Evolutionary conservation across 2,888 invertebrate genomes (phyloP).

Genomic region (Osmoderma eremita): DNA sequence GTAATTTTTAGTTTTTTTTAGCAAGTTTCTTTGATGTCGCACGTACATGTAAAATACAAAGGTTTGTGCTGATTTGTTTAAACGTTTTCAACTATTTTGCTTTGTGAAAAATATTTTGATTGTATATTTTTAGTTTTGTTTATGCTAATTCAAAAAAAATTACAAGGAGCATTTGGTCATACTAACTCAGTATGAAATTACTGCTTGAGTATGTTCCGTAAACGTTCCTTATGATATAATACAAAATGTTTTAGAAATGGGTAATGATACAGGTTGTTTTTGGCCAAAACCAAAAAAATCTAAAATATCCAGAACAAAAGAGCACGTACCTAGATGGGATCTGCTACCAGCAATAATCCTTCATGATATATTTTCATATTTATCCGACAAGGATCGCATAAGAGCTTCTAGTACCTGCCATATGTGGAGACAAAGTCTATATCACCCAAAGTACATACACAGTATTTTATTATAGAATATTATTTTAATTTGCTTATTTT

Average conservation of each 20-base stretch:
- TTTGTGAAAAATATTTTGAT: not conserved
- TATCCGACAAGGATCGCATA: constrained; percentile 58
- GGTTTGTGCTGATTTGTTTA: constrained; percentile 13
- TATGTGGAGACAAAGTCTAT: constrained; percentile 61
- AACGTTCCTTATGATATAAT: not conserved
- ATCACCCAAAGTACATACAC: constrained; percentile 60
- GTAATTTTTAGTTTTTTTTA: constrained; percentile 45
- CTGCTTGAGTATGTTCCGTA: constrained; percentile 2
- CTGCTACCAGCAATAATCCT: constrained; percentile 60
- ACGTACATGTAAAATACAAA: constrained; percentile 47
- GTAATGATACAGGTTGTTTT: constrained; percentile 57
- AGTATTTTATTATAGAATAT: not conserved
- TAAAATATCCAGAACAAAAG: constrained; percentile 55
- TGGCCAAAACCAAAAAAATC: constrained; percentile 62
- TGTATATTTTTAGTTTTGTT: constrained; percentile 29
- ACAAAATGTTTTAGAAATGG: constrained; percentile 55
- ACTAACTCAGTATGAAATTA: constrained; percentile 5
- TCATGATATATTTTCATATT: constrained; percentile 60
- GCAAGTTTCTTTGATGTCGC: constrained; percentile 46
- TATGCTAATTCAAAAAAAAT: constrained; percentile 23
- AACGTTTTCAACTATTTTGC: not conserved
- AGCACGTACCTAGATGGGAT: constrained; percentile 56
- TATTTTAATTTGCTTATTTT: constrained; percentile 42
- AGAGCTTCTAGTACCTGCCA: constrained; percentile 62
- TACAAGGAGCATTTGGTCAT: constrained; percentile 20